Evolutionary conservation across 2,888 invertebrate species (phyloP).

Genomic region (Pterobdella sp.): DNA sequence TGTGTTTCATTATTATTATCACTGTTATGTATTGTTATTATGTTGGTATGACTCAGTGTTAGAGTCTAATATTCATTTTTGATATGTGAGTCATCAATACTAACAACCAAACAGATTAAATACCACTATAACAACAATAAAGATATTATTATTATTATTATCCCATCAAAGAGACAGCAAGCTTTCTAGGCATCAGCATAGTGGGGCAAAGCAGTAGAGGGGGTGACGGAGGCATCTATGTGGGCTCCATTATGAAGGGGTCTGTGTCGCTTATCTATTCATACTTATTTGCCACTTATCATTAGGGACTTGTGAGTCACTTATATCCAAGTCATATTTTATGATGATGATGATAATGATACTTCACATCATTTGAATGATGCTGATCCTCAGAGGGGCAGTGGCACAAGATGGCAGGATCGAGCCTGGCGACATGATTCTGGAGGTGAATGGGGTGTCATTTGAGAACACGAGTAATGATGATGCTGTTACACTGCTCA

Average conservation of each 20-base stretch:
- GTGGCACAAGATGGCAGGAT: slow-evolving; percentile 92
- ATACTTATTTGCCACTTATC: too few species aligned
- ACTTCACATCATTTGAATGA: background rate
- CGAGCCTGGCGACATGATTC: slow-evolving; percentile 98
- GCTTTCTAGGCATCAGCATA: slow-evolving; percentile 89
- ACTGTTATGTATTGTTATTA: slow-evolving; percentile 7
- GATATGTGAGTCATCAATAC: too few species aligned
- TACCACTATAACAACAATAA: too few species aligned
- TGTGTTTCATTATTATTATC: background rate
- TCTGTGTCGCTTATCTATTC: slow-evolving; percentile 44
- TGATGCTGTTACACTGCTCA: slow-evolving; percentile 88
- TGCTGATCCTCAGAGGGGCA: slow-evolving; percentile 67
- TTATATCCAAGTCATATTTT: too few species aligned
- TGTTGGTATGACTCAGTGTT: background rate
- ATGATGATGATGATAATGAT: slow-evolving; percentile 11
- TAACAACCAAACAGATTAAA: too few species aligned
- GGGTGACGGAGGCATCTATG: slow-evolving; percentile 94
- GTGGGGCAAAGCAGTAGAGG: slow-evolving; percentile 97
- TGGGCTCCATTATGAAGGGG: slow-evolving; percentile 98
- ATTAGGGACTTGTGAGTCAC: too few species aligned
- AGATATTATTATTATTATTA: background rate
- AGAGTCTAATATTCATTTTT: too few species aligned
- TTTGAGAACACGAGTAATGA: slow-evolving; percentile 99
- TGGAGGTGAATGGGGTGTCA: slow-evolving; percentile 97
- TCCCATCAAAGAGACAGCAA: slow-evolving; percentile 71